Conservation (phyloP, 2,797 vertebrate species). For the Tragelaphus eurycerus region DNA sequence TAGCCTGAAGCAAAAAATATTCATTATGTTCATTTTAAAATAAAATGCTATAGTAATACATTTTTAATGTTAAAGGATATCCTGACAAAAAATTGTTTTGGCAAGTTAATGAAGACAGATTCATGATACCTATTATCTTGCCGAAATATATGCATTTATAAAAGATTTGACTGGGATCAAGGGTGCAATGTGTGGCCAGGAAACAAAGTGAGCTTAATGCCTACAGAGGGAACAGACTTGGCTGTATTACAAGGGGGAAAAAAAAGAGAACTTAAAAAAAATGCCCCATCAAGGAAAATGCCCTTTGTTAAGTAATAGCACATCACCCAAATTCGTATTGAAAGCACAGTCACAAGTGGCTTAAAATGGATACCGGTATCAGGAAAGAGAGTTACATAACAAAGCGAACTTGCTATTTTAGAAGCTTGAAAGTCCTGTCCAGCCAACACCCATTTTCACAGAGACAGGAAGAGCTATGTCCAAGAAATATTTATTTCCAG, state of each 20-base stretch:
- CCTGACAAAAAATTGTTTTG: background rate
- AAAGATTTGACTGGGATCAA: background rate
- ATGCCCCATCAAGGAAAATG: background rate
- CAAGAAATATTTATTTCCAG: background rate
- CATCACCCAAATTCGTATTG: background rate
- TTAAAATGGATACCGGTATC: background rate
- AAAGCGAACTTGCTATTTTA: background rate
- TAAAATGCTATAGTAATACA: background rate
- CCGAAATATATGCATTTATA: slow-evolving; percentile 29
- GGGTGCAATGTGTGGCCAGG: background rate
- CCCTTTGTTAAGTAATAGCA: background rate
- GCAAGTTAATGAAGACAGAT: background rate
- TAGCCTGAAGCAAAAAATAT: background rate
- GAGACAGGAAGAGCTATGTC: background rate
- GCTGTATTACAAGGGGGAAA: background rate
- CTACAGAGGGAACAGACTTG: background rate
- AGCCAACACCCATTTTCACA: background rate
- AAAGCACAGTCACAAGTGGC: background rate
- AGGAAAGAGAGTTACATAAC: background rate
- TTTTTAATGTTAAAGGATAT: background rate
- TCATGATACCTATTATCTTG: background rate
- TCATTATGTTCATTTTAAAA: background rate
- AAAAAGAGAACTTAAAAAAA: slow-evolving; percentile 3
- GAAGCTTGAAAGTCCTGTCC: background rate
- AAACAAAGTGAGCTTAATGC: background rate